Conservation (phyloP, 2,888 invertebrate species). For the Limulus polyphemus region DNA sequence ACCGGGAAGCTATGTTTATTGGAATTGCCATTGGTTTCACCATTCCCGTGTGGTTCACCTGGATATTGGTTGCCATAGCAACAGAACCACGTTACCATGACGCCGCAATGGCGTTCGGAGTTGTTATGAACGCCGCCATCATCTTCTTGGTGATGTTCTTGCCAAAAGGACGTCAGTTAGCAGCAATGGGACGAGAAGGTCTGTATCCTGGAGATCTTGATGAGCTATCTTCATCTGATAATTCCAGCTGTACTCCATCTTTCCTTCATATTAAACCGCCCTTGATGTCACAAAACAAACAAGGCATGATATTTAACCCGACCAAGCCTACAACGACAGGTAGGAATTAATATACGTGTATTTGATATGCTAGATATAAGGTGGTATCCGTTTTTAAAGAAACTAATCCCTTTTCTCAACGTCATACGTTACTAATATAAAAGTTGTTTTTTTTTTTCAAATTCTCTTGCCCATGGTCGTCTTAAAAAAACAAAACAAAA, state of each 20-base stretch:
- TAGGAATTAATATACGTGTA: too few relatives aligned
- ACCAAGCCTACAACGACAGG: constrained; percentile 3
- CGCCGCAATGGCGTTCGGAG: constrained; percentile 73
- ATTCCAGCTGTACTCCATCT: constrained; percentile 72
- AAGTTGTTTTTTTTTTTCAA: too few relatives aligned
- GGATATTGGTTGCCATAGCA: constrained; percentile 52
- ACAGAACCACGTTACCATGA: constrained; percentile 34
- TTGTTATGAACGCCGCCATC: constrained; percentile 67
- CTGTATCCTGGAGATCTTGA: constrained; percentile 44
- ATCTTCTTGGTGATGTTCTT: constrained; percentile 88
- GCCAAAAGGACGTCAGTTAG: constrained; percentile 73
- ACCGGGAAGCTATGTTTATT: constrained; percentile 82
- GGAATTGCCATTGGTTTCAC: constrained; percentile 73
- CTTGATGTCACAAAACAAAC: constrained; percentile 15
- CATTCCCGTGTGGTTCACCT: constrained; percentile 78
- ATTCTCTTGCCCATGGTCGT: too few relatives aligned
- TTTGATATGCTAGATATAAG: too few relatives aligned
- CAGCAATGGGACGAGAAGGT: constrained; percentile 80
- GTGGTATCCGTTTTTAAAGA: too few relatives aligned
- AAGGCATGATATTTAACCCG: constrained; percentile 18
- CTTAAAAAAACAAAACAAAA: too few relatives aligned
- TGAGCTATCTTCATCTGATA: constrained; percentile 51
- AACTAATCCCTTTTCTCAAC: too few relatives aligned
- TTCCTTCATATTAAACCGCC: constrained; percentile 81
- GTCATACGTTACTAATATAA: too few relatives aligned